These are phyloP conservation scores for Ophiothrix spiculata DNA, from an alignment of 35 echinoderm and acorn worm species.

Conservation along the genomic window DNA sequence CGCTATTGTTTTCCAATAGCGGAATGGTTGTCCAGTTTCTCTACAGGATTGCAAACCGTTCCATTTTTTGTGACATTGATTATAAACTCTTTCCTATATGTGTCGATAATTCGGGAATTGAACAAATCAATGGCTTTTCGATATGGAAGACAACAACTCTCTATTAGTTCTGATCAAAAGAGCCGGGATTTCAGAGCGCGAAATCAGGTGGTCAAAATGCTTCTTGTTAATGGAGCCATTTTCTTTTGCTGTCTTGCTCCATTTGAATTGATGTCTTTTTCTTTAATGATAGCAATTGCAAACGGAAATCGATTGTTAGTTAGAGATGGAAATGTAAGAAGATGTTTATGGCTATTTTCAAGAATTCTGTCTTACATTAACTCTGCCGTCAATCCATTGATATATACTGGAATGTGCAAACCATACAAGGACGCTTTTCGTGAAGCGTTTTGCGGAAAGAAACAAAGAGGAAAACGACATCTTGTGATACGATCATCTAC, in stretches of 20 bases:
- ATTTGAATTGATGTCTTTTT: conserved; percentile 54
- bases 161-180: conserved; percentile 24
- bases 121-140: conserved; percentile 42
- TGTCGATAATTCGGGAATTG: conserved; percentile 53
- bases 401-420: conserved; percentile 69
- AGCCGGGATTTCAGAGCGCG: conserved; percentile 53
- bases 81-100: conserved; percentile 47
- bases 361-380: conserved; percentile 62
- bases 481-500: not conserved
- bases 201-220: conserved; percentile 74
- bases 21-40: conserved; percentile 7
- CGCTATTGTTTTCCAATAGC: not conserved
- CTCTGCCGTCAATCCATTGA: conserved; percentile 73
- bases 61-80: conserved; percentile 56
- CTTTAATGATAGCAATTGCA: conserved; percentile 33
- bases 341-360: not conserved
- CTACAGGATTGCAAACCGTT: conserved; percentile 46
- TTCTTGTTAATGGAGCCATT: conserved; percentile 65
- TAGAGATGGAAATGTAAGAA: not conserved
- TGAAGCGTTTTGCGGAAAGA: conserved; percentile 39
- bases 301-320: not conserved
- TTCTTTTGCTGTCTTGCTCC: conserved; percentile 82
- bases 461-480: not conserved
- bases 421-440: conserved; percentile 70
- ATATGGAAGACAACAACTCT: conserved; percentile 4